Evolutionary conservation across 1,140 invertebrate species (phyloP), one percentile per base, ranked within the genome.

Genomic region (Calosoma granatense): DNA sequence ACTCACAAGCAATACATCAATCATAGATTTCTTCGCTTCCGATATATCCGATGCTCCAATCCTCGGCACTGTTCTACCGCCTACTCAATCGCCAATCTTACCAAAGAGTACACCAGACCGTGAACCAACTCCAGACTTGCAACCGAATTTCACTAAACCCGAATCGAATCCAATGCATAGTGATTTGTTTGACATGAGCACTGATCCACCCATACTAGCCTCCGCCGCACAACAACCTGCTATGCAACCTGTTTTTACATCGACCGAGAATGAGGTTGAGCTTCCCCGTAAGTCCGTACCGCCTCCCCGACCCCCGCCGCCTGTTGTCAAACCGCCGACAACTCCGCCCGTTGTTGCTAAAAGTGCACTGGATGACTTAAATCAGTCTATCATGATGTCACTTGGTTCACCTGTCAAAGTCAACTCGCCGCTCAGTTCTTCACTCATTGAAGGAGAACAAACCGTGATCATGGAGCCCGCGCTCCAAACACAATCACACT

Each of bases 311-410:
- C 71, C 78, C 68, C 74, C 74, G 67, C 72, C 76, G 69, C 72
- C 75, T 70, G 63, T 71, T 47, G 15, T 47, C 3, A 47, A 47
- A 47, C 41, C 9, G 15, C 9, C 6, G 4, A 66, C 66, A 20
- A 67, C 71, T 39, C 68, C 74, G 41, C 61, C 73, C 20, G 61
- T 70, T 59, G 70, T 76, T 53, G 72, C 75, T 52, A 84, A 83
- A 66, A 83, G 78, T 63, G 84, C 83, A 19, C 6, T 47, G 4
- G 84, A 86, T 63, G 84, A 87, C 66, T 72, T 86, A 36, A 84
- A 86, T 66, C 82, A 84, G 66, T 81, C 78, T 59, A 85, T 86
- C 68, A 72, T 80, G 15, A 80, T 82, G 76, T 82, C 82, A 52
- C 75, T 84, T 64, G 81, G 81, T 55, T 47, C 41, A 47, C 41